phyloP scores from a whole-genome alignment of 2,797 vertebrate genomes.

The Kryptolebias ocellatus region DNA sequence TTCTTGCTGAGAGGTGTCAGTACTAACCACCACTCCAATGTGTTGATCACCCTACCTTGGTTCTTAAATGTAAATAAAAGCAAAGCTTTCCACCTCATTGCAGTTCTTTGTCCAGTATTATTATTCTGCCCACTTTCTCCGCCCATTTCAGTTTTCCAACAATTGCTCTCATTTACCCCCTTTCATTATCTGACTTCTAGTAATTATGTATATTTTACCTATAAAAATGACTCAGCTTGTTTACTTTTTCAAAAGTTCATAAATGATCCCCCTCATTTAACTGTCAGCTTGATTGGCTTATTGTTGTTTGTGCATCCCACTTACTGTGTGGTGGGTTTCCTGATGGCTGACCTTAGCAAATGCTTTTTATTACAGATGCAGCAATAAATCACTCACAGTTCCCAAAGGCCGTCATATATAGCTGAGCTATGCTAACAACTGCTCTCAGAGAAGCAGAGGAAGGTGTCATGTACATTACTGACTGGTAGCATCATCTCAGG shows the following conservation, averaged over 20 bases:
- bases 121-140: slow-evolving; percentile 14
- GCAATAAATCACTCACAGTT: slow-evolving; percentile 48
- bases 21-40: not conserved
- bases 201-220: slow-evolving; percentile 53
- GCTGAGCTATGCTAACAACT: slow-evolving; percentile 60
- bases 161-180: slow-evolving; percentile 55
- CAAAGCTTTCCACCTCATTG: slow-evolving; percentile 23
- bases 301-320: slow-evolving; percentile 42
- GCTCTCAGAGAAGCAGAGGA: slow-evolving; percentile 34
- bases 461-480: slow-evolving; percentile 70
- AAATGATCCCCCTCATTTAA: slow-evolving; percentile 58
- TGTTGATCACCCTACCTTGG: not conserved
- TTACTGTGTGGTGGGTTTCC: slow-evolving; percentile 28
- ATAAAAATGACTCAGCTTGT: slow-evolving; percentile 58
- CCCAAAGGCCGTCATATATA: slow-evolving; percentile 42
- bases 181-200: slow-evolving; percentile 57
- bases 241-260: slow-evolving; percentile 64
- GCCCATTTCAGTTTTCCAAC: slow-evolving; percentile 43
- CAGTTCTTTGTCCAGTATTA: slow-evolving; percentile 26
- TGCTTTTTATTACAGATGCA: slow-evolving; percentile 70
- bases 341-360: slow-evolving; percentile 71
- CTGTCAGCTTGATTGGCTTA: slow-evolving; percentile 60
- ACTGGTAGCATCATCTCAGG: slow-evolving; percentile 47
- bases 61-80: slow-evolving; percentile 7
- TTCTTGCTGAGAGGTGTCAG: not conserved